A percentile compares a stretch with the other conserved stretches of the same genome.
Evolutionary conservation across 2,113 vertebrate genomes (phyloP).

Genomic region (Gobius niger): DNA sequence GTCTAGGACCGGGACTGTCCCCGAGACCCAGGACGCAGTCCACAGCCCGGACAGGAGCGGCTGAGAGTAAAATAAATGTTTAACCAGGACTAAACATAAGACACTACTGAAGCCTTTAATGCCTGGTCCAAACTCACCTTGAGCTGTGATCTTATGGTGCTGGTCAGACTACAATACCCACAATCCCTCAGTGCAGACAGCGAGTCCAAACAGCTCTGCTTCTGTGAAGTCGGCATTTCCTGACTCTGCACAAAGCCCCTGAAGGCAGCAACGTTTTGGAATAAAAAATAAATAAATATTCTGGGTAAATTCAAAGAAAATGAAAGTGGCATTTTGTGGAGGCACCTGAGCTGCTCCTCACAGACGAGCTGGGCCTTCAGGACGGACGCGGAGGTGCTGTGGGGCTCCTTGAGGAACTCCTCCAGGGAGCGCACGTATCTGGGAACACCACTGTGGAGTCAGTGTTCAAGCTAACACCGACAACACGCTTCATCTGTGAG

Average conservation of each 20-base stretch:
- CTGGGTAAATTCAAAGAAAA: no score
- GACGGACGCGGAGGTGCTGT: constrained; percentile 64
- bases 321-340: neutral
- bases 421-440: constrained; percentile 82
- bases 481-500: no score
- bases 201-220: constrained; percentile 47
- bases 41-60: constrained; percentile 74
- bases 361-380: constrained; percentile 83
- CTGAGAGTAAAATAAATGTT: no score
- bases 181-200: constrained; percentile 72
- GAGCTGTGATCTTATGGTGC: constrained; percentile 67
- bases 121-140: constrained; percentile 74
- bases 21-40: constrained; percentile 74
- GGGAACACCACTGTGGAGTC: constrained; percentile 26
- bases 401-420: constrained; percentile 76
- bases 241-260: constrained; percentile 46
- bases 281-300: no score
- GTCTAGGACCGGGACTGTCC: constrained; percentile 60
- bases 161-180: constrained; percentile 70
- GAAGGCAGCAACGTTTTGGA: neutral
- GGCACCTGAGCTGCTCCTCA: constrained; percentile 83
- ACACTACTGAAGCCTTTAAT: no score
- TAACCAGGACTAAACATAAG: constrained; percentile 44
- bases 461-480: no score
- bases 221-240: constrained; percentile 33